Percentiles rank a stretch among this genome's conserved stretches.
Conservation (phyloP, 2,888 invertebrate species). For the Lacanobia oleracea region DNA sequence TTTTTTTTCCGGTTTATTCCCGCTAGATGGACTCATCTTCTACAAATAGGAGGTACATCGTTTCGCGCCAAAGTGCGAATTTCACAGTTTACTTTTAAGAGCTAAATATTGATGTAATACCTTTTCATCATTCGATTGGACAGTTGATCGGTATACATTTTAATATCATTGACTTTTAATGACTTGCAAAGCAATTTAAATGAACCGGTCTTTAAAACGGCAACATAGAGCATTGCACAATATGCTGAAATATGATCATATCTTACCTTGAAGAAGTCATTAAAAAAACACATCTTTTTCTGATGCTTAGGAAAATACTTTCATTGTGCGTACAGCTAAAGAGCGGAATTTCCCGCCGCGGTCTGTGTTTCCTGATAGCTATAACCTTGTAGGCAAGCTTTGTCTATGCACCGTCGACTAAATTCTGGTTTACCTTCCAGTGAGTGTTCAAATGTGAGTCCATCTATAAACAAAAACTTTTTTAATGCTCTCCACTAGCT, state of each 20-base stretch:
- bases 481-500: too few relatives aligned
- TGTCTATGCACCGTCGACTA: not conserved
- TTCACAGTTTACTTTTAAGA: slow-evolving; percentile 33
- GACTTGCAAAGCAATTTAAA: slow-evolving; percentile 24
- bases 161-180: slow-evolving; percentile 42
- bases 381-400: not conserved
- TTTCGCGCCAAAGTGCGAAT: slow-evolving; percentile 21
- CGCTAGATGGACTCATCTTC: too few relatives aligned
- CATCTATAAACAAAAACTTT: not conserved
- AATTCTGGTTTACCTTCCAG: not conserved
- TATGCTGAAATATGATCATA: not conserved
- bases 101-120: slow-evolving; percentile 16
- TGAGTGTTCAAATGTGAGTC: not conserved
- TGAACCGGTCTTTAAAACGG: slow-evolving; percentile 1
- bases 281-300: not conserved
- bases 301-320: not conserved
- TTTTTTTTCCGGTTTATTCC: not conserved
- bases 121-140: slow-evolving; percentile 21
- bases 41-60: not conserved
- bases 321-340: not conserved
- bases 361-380: not conserved
- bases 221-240: slow-evolving; percentile 22
- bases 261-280: not conserved
- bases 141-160: slow-evolving; percentile 23
- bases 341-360: not conserved